Base-by-base conservation (phyloP, 2,888 invertebrate species). In the Tubulanus polymorphus region DNA sequence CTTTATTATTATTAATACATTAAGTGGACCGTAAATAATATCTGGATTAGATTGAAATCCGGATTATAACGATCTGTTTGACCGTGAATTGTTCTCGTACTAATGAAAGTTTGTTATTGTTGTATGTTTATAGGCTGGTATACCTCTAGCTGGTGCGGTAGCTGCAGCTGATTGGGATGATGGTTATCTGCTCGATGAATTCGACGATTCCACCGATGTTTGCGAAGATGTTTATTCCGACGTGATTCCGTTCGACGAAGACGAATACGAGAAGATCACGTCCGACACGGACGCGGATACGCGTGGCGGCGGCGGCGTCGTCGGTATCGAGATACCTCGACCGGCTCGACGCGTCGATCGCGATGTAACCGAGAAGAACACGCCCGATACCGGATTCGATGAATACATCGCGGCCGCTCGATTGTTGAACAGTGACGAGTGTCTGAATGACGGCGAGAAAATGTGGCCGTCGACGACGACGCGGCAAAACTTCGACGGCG, bases 261-360 rank as follows among this genome's bases (percentile, higher is more conserved):
- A 53, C 27, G 65, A 65, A 46, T 65, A 65, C 37, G 64, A 65
- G 50, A 62, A 62, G 54, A 60, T 65, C 30, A 29, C 52, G 1
- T 57, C 53, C 2, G 63, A 63, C 35, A 55, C 60, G 1, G 57
- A 63, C 48, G 26, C 37, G 3, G 15, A 41, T 18, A 41, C 41
- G 15, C n/a, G n/a, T n/a, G n/a, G n/a, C n/a, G n/a, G n/a, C n/a
- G n/a, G n/a, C n/a, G n/a, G n/a, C n/a, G n/a, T n/a, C n/a, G n/a
- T n/a, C n/a, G n/a, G n/a, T n/a, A n/a, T n/a, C n/a, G 41, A 41
- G 41, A 41, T 41, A 41, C 20, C 18, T 23, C 6, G 23, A 20
- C 41, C 41, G 28, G 49, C 18, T 5, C n/a, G 30, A 6, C 29
- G 18, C 30, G 28, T 30, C 3, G 30, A 49, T 8, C 12, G 32